Base-by-base conservation (phyloP, 2,888 invertebrate species). In the Rotaria macrura region DNA sequence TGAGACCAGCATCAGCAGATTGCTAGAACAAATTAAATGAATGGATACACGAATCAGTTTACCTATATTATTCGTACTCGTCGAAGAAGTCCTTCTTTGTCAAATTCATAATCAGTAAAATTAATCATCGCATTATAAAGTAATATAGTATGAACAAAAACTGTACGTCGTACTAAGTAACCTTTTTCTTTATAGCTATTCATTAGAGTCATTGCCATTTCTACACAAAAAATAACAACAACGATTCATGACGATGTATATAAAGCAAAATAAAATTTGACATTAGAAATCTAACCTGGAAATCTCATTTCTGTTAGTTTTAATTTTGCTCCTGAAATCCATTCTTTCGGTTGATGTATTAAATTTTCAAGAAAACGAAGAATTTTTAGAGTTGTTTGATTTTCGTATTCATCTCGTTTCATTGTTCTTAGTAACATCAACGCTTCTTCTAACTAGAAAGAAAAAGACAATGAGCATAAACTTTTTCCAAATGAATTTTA, bases 171-270 rank as follows among this genome's bases (percentile, higher is more conserved):
- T 25, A 79, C 79, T 25, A 79, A 25, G n/a, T 43, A 43, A 14
- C 79, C 79, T 79, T 79, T 79, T 79, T 79, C 79, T 79, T 79
- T 79, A n/a, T 79, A 79, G 20, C 25, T 79, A 14, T 43, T 43
- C 79, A 79, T 79, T 43, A 79, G 6, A 40, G 79, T 79, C 79
- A 79, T 79, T n/a, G 79, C 79, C 43, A 79, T 40, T 79, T 79
- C 79, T 79, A 79, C 2, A 79, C 40, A 43, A 43, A 14, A 47
- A 47, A 47, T 12, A 47, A 47, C 10, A 47, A 0, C 14, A 47
- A 14, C 5, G n/a, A n/a, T n/a, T n/a, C n/a, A n/a, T 9, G 9
- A 25, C 17, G 20, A 40, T 40, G 0, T 74, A 25, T 20, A 7
- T 12, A n/a, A 25, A 43, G 0, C 5, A 72, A 38, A 6, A 40